Percentiles rank a stretch among this genome's conserved stretches.
Conservation (phyloP, 1,140 invertebrate species). For the Chelonus insularis region DNA sequence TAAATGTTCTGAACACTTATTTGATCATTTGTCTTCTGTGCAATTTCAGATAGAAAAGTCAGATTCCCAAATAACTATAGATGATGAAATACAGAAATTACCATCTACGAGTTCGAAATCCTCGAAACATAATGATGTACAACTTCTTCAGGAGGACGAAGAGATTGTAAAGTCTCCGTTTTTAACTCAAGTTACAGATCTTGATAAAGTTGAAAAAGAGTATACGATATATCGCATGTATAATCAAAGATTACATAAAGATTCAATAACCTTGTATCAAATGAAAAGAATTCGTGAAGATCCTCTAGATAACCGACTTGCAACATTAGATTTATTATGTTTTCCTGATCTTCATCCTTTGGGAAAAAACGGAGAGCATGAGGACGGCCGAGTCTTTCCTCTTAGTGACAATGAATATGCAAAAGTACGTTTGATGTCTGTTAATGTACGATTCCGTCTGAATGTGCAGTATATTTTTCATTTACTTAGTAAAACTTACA, state of each 20-base stretch:
- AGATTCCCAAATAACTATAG: too few relatives aligned
- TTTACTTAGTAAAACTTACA: too few relatives aligned
- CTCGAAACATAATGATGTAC: too few relatives aligned
- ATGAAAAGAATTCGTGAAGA: not conserved
- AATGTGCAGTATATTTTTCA: too few relatives aligned
- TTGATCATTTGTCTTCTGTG: too few relatives aligned
- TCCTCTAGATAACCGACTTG: not conserved
- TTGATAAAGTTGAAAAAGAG: constrained; percentile 25
- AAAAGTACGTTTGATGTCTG: constrained; percentile 19
- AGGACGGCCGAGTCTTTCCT: too few relatives aligned
- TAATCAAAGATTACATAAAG: constrained; percentile 27
- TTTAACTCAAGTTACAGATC: constrained; percentile 23
- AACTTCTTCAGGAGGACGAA: too few relatives aligned
- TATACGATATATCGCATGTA: constrained; percentile 33
- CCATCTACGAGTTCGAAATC: not conserved
- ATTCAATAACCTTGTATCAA: constrained; percentile 15
- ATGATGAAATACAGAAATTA: not conserved
- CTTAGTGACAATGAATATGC: too few relatives aligned
- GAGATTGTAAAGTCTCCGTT: not conserved
- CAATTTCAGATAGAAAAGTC: too few relatives aligned
- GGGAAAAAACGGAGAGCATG: constrained; percentile 15
- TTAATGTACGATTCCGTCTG: too few relatives aligned
- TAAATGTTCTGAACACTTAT: too few relatives aligned
- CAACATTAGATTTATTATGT: constrained; percentile 23
- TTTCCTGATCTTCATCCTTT: constrained; percentile 29